Percentiles rank a stretch among this genome's conserved stretches.
Conservation (phyloP, 2,888 invertebrate genomes). For the Zaprionus lineosus region DNA sequence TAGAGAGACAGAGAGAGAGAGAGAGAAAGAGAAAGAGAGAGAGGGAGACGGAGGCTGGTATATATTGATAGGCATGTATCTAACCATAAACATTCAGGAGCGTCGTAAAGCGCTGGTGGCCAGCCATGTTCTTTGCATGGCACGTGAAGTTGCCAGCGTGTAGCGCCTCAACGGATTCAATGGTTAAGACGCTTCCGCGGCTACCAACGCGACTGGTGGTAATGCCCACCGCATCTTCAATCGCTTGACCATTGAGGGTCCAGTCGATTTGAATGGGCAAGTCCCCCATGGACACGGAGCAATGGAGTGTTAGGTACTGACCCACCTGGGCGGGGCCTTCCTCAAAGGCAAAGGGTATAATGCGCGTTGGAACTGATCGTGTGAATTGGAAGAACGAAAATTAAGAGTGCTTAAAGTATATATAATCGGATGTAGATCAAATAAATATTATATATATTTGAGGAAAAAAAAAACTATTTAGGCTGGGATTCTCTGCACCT, state of each 20-base stretch:
- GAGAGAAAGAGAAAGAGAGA: too few species aligned
- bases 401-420: constrained; percentile 26
- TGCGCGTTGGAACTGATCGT: constrained; percentile 89
- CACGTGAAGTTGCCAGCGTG: constrained; percentile 91
- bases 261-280: constrained; percentile 90
- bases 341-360: constrained; percentile 91
- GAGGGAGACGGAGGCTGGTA: too few species aligned
- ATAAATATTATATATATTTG: too few species aligned
- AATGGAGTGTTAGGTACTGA: constrained; percentile 87
- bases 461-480: too few species aligned
- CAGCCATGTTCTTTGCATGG: constrained; percentile 88
- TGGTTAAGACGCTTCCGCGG: constrained; percentile 86
- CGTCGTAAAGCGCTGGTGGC: constrained; percentile 87
- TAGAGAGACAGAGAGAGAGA: constrained; percentile 11
- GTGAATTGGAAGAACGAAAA: constrained; percentile 26
- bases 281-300: constrained; percentile 90
- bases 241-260: constrained; percentile 85
- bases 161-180: constrained; percentile 86
- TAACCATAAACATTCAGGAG: constrained; percentile 89
- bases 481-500: too few species aligned
- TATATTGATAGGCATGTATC: constrained; percentile 37
- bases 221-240: constrained; percentile 85
- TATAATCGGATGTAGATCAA: too few species aligned
- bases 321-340: constrained; percentile 89
- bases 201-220: constrained; percentile 84